Evolutionary conservation across 2,113 vertebrate genomes (phyloP).

Genomic region (Thinocorus orbignyianus): DNA sequence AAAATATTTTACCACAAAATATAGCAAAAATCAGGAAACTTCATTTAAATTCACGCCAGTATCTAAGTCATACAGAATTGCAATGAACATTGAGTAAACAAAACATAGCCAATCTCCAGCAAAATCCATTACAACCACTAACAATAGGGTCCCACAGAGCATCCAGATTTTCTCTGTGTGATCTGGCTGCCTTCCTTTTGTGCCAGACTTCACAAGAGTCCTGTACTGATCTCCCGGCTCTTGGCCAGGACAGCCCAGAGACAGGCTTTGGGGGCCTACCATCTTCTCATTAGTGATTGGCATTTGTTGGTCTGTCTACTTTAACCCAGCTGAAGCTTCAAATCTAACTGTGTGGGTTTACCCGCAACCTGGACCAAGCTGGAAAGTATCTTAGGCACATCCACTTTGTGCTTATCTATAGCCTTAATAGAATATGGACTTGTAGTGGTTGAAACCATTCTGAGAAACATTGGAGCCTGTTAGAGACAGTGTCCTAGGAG

Average conservation of each 20-base stretch:
- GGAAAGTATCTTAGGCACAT: background rate
- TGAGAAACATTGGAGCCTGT: background rate
- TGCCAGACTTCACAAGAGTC: background rate
- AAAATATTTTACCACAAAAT: background rate
- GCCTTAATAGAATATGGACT: background rate
- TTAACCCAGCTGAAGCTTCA: background rate
- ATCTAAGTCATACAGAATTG: background rate
- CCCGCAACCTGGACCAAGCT: background rate
- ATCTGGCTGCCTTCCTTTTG: background rate
- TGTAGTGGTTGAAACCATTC: background rate
- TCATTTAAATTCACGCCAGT: background rate
- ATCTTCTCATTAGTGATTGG: background rate
- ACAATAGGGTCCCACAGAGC: background rate
- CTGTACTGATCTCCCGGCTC: background rate
- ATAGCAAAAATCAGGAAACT: background rate
- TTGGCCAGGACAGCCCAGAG: background rate
- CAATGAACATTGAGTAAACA: background rate
- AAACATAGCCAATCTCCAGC: background rate
- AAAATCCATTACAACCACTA: background rate
- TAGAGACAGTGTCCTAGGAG: background rate
- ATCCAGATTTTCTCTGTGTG: background rate
- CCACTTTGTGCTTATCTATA: background rate
- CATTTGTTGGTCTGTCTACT: background rate
- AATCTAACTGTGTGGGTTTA: background rate
- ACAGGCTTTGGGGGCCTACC: background rate